phyloP scores from a whole-genome alignment of 2,888 invertebrate species.

The Tuta absoluta region DNA sequence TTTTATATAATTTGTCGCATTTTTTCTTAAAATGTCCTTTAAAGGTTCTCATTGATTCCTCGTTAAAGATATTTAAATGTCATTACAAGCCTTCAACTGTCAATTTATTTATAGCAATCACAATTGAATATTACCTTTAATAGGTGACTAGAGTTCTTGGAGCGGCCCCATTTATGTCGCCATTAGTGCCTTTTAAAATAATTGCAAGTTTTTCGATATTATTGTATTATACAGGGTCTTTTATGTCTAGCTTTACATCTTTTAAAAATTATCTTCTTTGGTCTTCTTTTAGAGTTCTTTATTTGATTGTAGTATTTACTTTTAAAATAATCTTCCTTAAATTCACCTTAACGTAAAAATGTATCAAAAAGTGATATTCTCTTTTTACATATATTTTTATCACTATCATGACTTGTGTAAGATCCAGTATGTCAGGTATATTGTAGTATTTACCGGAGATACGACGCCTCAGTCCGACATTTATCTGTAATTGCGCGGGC shows the following conservation, averaged over 20 bases:
- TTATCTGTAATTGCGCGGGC: constrained; percentile 55
- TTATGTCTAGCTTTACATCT: neutral
- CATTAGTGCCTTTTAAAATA: constrained; percentile 20
- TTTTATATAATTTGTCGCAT: constrained; percentile 2
- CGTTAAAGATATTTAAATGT: constrained; percentile 10
- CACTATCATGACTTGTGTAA: no score
- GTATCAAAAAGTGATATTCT: no score
- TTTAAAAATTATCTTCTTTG: neutral
- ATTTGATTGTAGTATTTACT: neutral
- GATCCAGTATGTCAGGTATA: neutral
- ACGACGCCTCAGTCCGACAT: constrained; percentile 31
- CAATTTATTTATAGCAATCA: constrained; percentile 17
- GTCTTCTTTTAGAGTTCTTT: neutral
- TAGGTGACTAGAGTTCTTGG: constrained; percentile 21
- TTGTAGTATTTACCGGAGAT: constrained; percentile 16
- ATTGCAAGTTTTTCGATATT: constrained; percentile 20
- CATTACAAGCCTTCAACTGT: constrained; percentile 8
- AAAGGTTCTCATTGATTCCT: constrained; percentile 26
- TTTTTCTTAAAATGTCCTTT: constrained; percentile 13
- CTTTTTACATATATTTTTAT: neutral
- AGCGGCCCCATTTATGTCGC: constrained; percentile 10
- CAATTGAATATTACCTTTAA: constrained; percentile 22
- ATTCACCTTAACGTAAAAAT: no score
- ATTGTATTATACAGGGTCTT: neutral
- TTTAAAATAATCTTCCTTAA: neutral